These are phyloP conservation scores for Agrochola circellaris DNA, from an alignment of 2,888 invertebrate genomes.

Conservation along the genomic window DNA sequence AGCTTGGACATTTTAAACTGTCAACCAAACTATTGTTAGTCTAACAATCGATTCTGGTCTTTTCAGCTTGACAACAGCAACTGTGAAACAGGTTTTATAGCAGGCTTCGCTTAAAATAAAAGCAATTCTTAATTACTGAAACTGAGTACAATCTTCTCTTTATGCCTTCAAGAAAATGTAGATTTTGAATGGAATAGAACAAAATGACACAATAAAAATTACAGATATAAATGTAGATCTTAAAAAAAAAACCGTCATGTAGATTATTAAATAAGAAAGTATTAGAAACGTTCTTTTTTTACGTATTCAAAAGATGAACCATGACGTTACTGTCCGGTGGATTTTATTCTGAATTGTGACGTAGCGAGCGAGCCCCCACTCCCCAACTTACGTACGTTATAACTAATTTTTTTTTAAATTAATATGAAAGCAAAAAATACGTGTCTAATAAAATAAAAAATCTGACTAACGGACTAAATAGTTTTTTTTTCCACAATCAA, in stretches of 20 bases:
- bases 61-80: constrained; percentile 23
- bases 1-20: constrained; percentile 52
- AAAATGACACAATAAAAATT: background rate
- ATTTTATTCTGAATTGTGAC: too few relatives aligned
- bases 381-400: too few relatives aligned
- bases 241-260: too few relatives aligned
- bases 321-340: too few relatives aligned
- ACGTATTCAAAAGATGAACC: too few relatives aligned
- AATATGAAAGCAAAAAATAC: too few relatives aligned
- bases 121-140: constrained; percentile 19
- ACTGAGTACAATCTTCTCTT: background rate
- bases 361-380: too few relatives aligned
- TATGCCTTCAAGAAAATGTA: background rate
- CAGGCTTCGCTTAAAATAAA: constrained; percentile 13
- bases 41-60: constrained; percentile 48
- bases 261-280: too few relatives aligned
- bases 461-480: too few relatives aligned
- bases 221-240: background rate
- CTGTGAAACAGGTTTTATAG: constrained; percentile 28
- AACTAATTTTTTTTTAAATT: too few relatives aligned
- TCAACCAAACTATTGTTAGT: constrained; percentile 51
- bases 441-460: too few relatives aligned
- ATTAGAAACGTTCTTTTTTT: background rate
- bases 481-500: too few relatives aligned
- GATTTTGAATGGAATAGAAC: background rate